Evolutionary conservation across 2,888 invertebrate genomes (phyloP).

Genomic region (Epirrita christyi): DNA sequence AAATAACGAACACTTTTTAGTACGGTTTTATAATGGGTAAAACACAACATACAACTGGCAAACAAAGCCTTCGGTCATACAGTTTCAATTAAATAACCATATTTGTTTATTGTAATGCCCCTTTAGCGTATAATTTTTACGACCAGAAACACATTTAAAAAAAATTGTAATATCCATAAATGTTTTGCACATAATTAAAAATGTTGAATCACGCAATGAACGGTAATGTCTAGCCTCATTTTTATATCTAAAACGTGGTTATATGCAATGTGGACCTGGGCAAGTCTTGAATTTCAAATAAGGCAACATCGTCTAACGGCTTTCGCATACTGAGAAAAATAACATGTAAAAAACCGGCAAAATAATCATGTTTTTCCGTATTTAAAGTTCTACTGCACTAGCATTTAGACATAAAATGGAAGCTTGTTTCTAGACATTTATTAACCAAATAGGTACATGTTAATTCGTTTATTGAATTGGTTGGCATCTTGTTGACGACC

Average conservation of each 20-base stretch:
- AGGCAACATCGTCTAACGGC: constrained; percentile 45
- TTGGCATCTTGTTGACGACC: not conserved
- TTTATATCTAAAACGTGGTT: constrained; percentile 36
- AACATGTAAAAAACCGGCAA: constrained; percentile 2
- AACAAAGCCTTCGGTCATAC: too few relatives aligned
- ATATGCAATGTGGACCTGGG: constrained; percentile 38
- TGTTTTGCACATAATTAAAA: not conserved
- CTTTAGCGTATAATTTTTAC: too few relatives aligned
- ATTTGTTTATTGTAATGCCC: too few relatives aligned
- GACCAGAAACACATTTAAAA: too few relatives aligned
- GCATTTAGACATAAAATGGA: not conserved
- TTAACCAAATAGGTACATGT: too few relatives aligned
- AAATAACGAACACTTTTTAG: too few relatives aligned
- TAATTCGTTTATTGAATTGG: not conserved
- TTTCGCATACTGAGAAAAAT: constrained; percentile 23
- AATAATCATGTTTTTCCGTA: constrained; percentile 16
- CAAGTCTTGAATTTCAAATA: constrained; percentile 48
- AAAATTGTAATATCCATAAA: too few relatives aligned
- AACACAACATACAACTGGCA: too few relatives aligned
- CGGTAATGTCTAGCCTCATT: constrained; percentile 20
- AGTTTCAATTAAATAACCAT: too few relatives aligned
- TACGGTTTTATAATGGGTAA: too few relatives aligned
- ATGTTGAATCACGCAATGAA: not conserved
- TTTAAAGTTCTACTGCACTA: constrained; percentile 5
- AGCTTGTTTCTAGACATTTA: not conserved